A percentile compares a stretch with the other conserved stretches of the same genome.
Conservation (phyloP, 2,113 vertebrate genomes). For the Acinonyx jubatus region DNA sequence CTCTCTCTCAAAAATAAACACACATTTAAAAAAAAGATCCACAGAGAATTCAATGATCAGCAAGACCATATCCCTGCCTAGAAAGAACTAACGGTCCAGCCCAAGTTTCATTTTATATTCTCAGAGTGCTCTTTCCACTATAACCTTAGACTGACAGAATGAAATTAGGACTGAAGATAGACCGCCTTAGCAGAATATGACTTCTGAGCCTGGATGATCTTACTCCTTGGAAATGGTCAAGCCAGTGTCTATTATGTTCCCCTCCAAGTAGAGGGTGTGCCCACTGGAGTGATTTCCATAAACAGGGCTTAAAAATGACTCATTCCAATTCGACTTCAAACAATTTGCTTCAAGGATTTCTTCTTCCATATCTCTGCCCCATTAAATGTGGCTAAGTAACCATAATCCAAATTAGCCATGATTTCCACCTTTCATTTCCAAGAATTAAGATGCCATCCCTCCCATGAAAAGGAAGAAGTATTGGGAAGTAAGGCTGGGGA, state of each 20-base stretch:
- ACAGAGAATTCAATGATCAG: conserved; percentile 1
- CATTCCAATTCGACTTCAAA: background rate
- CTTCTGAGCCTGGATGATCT: background rate
- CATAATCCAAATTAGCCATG: background rate
- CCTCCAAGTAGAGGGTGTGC: background rate
- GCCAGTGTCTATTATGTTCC: background rate
- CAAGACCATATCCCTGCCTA: background rate
- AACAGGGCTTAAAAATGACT: background rate
- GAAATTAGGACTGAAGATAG: background rate
- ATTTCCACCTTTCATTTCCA: conserved; percentile 2
- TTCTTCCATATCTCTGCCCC: background rate
- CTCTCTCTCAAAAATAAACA: too few relatives aligned
- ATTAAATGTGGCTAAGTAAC: background rate
- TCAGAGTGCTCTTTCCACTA: background rate
- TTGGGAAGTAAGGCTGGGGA: background rate
- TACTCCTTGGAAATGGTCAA: background rate
- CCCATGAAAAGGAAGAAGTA: background rate
- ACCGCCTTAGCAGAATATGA: background rate
- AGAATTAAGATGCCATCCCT: background rate
- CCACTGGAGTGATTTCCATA: background rate
- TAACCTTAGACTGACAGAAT: background rate
- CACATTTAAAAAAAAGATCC: background rate
- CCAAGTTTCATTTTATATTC: conserved; percentile 1
- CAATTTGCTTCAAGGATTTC: background rate
- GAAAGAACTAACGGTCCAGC: background rate